Conservation (phyloP, 1,140 invertebrate genomes). For the Drosophila parvula region DNA sequence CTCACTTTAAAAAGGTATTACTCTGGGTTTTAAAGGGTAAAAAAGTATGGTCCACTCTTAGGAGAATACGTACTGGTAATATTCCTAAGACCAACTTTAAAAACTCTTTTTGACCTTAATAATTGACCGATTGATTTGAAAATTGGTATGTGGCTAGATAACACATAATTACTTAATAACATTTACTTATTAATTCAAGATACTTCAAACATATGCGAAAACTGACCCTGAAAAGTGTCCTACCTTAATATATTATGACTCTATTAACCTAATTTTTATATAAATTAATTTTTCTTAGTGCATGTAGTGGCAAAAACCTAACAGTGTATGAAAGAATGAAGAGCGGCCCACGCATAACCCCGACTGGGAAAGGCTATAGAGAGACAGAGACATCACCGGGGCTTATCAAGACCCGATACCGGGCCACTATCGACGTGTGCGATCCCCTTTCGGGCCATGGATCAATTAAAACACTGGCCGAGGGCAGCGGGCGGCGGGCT, state of each 20-base stretch:
- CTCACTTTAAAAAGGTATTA: too few relatives aligned
- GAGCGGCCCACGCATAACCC: conserved; percentile 55
- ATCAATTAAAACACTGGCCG: conserved; percentile 67
- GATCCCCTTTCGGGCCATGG: conserved; percentile 36
- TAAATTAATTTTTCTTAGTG: neutral
- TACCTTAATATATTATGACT: neutral
- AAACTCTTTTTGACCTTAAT: neutral
- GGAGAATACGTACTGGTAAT: too few relatives aligned
- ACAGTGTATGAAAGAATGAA: neutral
- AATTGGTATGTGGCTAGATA: neutral
- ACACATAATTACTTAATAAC: too few relatives aligned
- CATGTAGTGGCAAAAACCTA: neutral
- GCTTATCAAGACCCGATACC: conserved; percentile 56
- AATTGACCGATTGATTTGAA: neutral
- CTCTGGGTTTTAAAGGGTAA: too few relatives aligned
- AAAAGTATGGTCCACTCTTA: too few relatives aligned
- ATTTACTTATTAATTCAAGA: neutral
- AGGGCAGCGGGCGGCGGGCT: conserved; percentile 61
- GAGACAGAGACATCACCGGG: conserved; percentile 3
- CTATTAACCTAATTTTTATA: neutral
- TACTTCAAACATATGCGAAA: neutral
- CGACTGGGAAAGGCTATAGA: conserved; percentile 14
- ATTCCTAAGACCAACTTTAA: too few relatives aligned
- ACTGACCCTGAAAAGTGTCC: too few relatives aligned
- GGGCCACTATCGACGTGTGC: conserved; percentile 59